Base-by-base conservation (phyloP, 2,113 vertebrate species). In the Alligator mississippiensis region DNA sequence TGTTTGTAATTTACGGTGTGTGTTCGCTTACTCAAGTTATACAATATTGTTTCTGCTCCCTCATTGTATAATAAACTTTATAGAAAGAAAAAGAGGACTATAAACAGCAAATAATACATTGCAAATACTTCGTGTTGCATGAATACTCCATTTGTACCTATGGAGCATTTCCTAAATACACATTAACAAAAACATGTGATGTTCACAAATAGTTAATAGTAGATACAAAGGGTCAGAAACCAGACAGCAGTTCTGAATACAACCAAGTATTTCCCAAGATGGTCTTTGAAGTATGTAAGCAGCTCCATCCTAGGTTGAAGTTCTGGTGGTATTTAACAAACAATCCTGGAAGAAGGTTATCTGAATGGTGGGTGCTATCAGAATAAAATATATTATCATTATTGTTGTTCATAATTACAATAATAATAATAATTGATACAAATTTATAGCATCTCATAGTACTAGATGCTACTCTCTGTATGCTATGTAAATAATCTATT, bases 61-160 rank as follows among this genome's bases (percentile, higher is more conserved):
- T 80, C 55, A 89, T 72, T 61, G 84, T 55, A 80, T 62, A 12
- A 82, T 55, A 80, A 86, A 58, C 80, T 74, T 61, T 85, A 82
- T 84, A 47, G 25, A 85, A 9, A 89, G 38, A 77, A 87, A 84
- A 64, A 88, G 63, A 89, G 6, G 15, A 62, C 17, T 85, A 87
- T 68, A 92, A 87, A 87, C 30, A 89, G 61, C 68, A 90, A 95
- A 83, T 81, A 77, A 84, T 87, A 77, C 92, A 81, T 90, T 89
- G 87, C 28, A 80, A 79, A 77, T 77, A n/a, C 80, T 89, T 30
- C 11, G 18, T n/a, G 30, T 30, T 83, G 79, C 25, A 82, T 89
- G 87, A 93, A 92, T 87, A 88, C 68, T 95, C 59, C 54, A 93
- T 58, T 90, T 89, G 75, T 22, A 77, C 2, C 28, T 4, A 4